Percentiles rank a stretch among this genome's conserved stretches.
phyloP scores from a whole-genome alignment of 2,888 invertebrate species.

The Heliconius charithonia region DNA sequence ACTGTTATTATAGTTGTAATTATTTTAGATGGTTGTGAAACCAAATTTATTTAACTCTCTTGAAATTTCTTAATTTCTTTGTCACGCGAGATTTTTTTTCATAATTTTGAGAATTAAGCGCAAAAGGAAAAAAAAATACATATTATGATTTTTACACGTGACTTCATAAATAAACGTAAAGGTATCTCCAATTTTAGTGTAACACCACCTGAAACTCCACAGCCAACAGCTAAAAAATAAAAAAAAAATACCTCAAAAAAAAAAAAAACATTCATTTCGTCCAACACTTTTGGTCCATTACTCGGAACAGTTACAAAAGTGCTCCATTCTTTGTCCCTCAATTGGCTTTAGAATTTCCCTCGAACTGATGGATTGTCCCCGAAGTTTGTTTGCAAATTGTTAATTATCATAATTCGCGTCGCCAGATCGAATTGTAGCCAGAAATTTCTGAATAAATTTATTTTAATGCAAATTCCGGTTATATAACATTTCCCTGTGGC shows the following conservation, averaged over 20 bases:
- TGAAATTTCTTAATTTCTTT: background rate
- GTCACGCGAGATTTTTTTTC: no score
- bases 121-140: background rate
- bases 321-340: constrained; percentile 55
- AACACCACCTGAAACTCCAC: background rate
- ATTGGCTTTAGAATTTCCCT: constrained; percentile 65
- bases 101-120: no score
- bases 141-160: background rate
- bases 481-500: background rate
- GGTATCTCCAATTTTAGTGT: background rate
- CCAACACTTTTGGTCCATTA: constrained; percentile 30
- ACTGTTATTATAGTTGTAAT: background rate
- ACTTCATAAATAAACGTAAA: background rate
- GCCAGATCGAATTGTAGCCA: constrained; percentile 52
- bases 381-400: constrained; percentile 72
- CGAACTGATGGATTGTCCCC: constrained; percentile 72
- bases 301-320: constrained; percentile 44
- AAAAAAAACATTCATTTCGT: constrained; percentile 25
- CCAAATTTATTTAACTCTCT: background rate
- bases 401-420: constrained; percentile 71
- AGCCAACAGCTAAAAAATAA: background rate
- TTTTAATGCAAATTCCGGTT: constrained; percentile 17
- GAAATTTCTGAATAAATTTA: constrained; percentile 35
- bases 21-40: background rate
- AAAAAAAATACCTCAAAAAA: constrained; percentile 25